Evolutionary conservation across 1,140 invertebrate species (phyloP).

Genomic region (Pemphigus obesinymphae): DNA sequence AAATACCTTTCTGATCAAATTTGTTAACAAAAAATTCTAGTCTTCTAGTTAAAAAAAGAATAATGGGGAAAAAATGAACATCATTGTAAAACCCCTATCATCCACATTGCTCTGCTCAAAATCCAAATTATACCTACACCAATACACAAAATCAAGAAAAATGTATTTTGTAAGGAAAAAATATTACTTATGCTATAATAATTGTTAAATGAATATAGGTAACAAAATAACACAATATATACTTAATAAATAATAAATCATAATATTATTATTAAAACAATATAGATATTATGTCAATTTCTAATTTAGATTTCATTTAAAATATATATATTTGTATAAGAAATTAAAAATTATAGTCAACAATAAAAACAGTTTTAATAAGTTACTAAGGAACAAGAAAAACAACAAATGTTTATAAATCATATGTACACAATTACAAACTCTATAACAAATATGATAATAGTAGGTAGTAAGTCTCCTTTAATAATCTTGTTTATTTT

Average conservation of each 20-base stretch:
- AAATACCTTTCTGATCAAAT: too few relatives aligned
- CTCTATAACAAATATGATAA: constrained; percentile 16
- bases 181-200: not conserved
- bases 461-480: constrained; percentile 6
- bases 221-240: not conserved
- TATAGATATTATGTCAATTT: not conserved
- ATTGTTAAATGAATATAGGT: not conserved
- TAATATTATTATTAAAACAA: too few relatives aligned
- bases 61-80: too few relatives aligned
- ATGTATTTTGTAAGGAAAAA: too few relatives aligned
- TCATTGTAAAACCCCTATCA: too few relatives aligned
- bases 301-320: not conserved
- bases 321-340: not conserved
- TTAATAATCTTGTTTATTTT: not conserved
- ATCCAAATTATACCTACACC: too few relatives aligned
- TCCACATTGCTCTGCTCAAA: too few relatives aligned
- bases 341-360: constrained; percentile 1
- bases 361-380: constrained; percentile 34
- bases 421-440: not conserved
- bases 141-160: too few relatives aligned
- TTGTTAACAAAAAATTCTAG: too few relatives aligned
- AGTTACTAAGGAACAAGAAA: constrained; percentile 29
- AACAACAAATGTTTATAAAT: constrained; percentile 7
- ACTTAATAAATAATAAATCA: not conserved
- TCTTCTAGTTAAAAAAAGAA: too few relatives aligned